phyloP scores from a whole-genome alignment of 2,113 vertebrate species.

The Xiphophorus maculatus region DNA sequence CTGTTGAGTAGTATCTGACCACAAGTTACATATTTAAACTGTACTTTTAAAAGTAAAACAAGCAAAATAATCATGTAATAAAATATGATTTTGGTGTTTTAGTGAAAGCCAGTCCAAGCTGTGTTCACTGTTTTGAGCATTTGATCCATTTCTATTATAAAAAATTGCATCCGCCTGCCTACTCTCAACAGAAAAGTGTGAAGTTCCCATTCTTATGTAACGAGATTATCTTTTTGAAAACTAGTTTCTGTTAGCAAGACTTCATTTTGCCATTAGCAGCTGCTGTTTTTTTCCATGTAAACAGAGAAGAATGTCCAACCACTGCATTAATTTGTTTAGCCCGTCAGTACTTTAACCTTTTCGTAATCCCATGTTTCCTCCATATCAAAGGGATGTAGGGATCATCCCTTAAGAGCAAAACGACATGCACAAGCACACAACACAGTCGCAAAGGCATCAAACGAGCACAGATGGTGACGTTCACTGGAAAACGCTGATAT shows the following conservation, averaged over 20 bases:
- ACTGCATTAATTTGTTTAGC: background rate
- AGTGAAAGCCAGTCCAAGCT: too few relatives aligned
- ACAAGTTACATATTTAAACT: background rate
- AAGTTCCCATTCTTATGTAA: too few relatives aligned
- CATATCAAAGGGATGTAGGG: conserved; percentile 28
- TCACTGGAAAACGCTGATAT: conserved; percentile 31
- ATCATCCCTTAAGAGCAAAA: conserved; percentile 36
- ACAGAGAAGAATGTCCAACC: background rate
- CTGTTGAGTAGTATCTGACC: background rate
- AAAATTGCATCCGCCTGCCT: background rate
- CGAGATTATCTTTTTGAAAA: background rate
- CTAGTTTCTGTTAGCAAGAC: background rate
- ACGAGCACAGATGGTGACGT: conserved; percentile 44
- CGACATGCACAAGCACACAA: background rate
- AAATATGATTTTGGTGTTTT: background rate
- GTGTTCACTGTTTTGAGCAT: background rate
- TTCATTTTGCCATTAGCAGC: conserved; percentile 2
- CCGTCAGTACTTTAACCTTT: background rate
- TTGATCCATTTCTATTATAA: background rate
- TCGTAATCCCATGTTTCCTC: conserved; percentile 25
- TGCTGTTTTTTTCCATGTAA: background rate
- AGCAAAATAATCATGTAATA: background rate
- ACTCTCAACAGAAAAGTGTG: background rate
- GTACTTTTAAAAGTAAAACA: background rate
- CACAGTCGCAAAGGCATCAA: conserved; percentile 16